phyloP scores from a whole-genome alignment of 2,888 invertebrate species.

The Volucella inanis region DNA sequence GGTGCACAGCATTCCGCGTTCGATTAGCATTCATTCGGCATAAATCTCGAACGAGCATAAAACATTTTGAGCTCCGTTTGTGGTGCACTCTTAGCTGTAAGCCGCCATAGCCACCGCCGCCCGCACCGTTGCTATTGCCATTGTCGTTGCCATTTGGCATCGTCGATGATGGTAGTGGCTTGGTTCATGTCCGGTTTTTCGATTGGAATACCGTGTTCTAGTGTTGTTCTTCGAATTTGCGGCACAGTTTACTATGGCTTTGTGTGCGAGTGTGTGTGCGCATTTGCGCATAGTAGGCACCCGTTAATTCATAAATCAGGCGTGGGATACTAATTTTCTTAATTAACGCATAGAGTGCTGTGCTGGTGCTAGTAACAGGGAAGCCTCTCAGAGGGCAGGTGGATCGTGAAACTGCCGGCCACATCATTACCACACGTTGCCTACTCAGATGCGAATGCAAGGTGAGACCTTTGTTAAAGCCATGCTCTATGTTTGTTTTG shows the following conservation, averaged over 20 bases:
- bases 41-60: conserved; percentile 73
- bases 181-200: conserved; percentile 63
- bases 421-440: neutral
- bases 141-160: conserved; percentile 31
- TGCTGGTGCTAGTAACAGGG: neutral
- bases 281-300: conserved; percentile 24
- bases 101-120: neutral
- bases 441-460: conserved; percentile 51
- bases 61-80: conserved; percentile 63
- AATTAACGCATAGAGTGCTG: conserved; percentile 79
- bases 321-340: conserved; percentile 79
- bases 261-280: conserved; percentile 14
- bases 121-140: neutral
- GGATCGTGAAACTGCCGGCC: neutral
- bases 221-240: conserved; percentile 36
- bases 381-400: conserved; percentile 41
- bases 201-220: conserved; percentile 62
- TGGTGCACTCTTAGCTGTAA: conserved; percentile 15
- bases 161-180: conserved; percentile 31
- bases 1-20: conserved; percentile 69
- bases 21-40: conserved; percentile 74
- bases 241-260: conserved; percentile 30
- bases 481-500: conserved; percentile 65
- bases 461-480: conserved; percentile 62
- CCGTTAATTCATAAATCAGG: conserved; percentile 79